A percentile compares a stretch with the other conserved stretches of the same genome.
phyloP scores from a whole-genome alignment of 1,140 invertebrate genomes.

The Oreohelix idahoensis region DNA sequence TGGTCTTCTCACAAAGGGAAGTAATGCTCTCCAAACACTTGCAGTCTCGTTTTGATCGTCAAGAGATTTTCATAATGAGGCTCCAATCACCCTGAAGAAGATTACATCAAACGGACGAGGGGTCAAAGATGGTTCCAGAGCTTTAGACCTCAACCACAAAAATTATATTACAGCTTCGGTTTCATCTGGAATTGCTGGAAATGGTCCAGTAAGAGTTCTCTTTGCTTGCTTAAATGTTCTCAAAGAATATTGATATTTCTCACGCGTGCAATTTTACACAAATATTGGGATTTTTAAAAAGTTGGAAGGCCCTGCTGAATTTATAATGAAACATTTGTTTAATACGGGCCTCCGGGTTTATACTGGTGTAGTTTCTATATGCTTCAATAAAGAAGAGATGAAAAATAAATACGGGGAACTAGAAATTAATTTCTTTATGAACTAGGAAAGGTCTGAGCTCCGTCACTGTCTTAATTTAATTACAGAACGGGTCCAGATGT shows the following conservation, averaged over 20 bases:
- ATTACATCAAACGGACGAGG: not conserved
- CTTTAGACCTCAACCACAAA: not conserved
- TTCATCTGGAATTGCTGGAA: not conserved
- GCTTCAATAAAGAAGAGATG: too few species aligned
- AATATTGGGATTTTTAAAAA: too few species aligned
- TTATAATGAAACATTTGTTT: too few species aligned
- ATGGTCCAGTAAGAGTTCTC: not conserved
- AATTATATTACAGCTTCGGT: not conserved
- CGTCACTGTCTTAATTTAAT: too few species aligned
- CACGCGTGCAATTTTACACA: not conserved
- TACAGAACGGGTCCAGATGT: too few species aligned
- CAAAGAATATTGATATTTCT: not conserved
- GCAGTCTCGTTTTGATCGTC: not conserved
- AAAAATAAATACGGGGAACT: too few species aligned
- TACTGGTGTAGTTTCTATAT: too few species aligned
- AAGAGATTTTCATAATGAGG: slow-evolving; percentile 24
- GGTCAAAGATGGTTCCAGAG: not conserved
- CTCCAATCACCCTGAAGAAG: not conserved
- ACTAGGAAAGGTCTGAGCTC: too few species aligned
- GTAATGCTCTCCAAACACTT: slow-evolving; percentile 12
- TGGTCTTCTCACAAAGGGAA: not conserved
- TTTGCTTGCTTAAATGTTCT: not conserved
- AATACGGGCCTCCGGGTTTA: too few species aligned
- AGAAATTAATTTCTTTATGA: too few species aligned
- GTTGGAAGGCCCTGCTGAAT: too few species aligned